Evolutionary conservation across 2,113 vertebrate species (phyloP), one percentile per base, ranked within the genome.

Genomic region (Pagrus major): DNA sequence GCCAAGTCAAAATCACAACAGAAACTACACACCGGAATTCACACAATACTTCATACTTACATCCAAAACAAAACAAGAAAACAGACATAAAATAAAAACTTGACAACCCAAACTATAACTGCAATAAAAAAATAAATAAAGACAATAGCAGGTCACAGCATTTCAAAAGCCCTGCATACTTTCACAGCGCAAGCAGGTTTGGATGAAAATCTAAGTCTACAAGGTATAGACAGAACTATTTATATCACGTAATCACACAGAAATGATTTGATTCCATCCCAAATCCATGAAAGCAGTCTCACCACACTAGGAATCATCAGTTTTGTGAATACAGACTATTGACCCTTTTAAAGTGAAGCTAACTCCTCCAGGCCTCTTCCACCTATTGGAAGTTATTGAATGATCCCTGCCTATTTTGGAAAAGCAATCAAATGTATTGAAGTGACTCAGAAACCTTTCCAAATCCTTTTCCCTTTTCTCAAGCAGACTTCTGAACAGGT

Each of bases 361-460:
- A 29, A 49, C 59, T 39, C 20, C 31, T 67, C 16, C 21, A 8
- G 21, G n/a, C 18, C 47, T 65, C 60, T 18, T 51, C 23, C n/a
- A 35, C 25, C 25, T 37, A 66, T 31, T 7, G 4, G 6, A 47
- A 47, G 37, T 0, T 49, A 35, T 41, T 4, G 35, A 68, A 18
- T 9, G 3, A 71, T 10, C 39, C 8, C 41, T 29, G 15, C 33
- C 15, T 58, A 25, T 66, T 66, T 41, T 49, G 3, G 9, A 67
- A 67, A 65, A 51, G 25, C 14, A 42, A 77, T 83, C 52, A 66
- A 60, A 58, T 39, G 33, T 16, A 23, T 20, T 51, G 20, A 29
- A 46, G 44, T 37, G 49, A 46, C 16, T 33, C 18, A 20, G 11
- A 47, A 47, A 39, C 14, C 15, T 25, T 49, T 66, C 11, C 9